phyloP scores from a whole-genome alignment of 2,113 vertebrate genomes.

The Excalfactoria chinensis region DNA sequence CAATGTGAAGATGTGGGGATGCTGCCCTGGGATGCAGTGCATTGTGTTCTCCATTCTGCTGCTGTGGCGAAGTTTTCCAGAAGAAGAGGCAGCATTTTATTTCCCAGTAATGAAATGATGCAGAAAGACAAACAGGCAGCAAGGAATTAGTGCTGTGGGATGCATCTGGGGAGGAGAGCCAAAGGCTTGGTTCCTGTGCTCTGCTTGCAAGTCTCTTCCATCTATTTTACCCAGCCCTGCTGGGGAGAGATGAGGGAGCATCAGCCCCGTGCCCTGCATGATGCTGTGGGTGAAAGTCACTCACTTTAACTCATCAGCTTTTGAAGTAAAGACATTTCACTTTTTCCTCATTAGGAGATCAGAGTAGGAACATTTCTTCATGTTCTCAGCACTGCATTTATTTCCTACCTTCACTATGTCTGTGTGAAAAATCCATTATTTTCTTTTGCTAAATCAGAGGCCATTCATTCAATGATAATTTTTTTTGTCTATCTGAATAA shows the following conservation, averaged over 20 bases:
- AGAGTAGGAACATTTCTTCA: background rate
- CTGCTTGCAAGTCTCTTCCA: background rate
- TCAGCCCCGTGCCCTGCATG: background rate
- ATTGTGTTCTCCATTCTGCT: background rate
- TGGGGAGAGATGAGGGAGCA: background rate
- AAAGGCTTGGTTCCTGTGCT: background rate
- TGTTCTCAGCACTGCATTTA: background rate
- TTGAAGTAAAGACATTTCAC: background rate
- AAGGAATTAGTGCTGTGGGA: background rate
- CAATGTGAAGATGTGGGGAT: no score
- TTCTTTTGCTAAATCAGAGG: background rate
- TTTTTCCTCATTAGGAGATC: background rate
- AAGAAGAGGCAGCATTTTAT: background rate
- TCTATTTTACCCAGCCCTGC: background rate
- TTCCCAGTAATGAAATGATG: background rate
- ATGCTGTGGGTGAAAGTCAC: background rate
- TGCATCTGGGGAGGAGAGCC: background rate
- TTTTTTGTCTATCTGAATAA: background rate
- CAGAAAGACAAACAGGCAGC: background rate
- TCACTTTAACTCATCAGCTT: background rate
- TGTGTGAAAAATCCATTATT: background rate
- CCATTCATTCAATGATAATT: background rate
- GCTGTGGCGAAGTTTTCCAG: background rate
- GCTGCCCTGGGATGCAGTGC: no score
- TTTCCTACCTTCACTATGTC: background rate